Evolutionary conservation across 2,888 invertebrate species (phyloP), one percentile per base, ranked within the genome.

Genomic region (Noctua janthina): DNA sequence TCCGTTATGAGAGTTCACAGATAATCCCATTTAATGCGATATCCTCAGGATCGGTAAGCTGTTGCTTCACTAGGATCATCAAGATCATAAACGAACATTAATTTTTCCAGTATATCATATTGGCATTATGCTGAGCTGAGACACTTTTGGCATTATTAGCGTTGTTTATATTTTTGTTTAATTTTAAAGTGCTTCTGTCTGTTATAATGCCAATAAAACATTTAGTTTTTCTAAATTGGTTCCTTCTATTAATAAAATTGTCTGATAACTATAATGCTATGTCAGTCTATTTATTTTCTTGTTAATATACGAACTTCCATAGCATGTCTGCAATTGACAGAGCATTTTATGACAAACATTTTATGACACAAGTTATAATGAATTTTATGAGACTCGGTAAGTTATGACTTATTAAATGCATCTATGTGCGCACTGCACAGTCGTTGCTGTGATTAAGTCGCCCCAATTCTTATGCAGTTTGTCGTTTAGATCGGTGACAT

Each of bases 381-480:
- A 68, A 68, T 68, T 68, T 46, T 68, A 68, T 46, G 46, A 68
- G 68, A 54, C 13, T 49, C 35, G 10, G 20, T 79, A 69, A 82
- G 23, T 62, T 82, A 70, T 62, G 66, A 46, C 51, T 76, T 75
- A 76, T 84, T 62, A 74, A 83, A 67, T 79, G 69, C 81, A 75
- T 67, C 59, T 71, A 68, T 77, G 67, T 68, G 66, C 8, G 17
- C 35, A 15, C 5, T 66, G 64, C 59, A 79, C 64, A 78, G 59
- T 74, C 13, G 39, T 46, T 62, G 70, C 71, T 76, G 71, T 67
- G 79, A 83, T 74, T 72, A 77, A 76, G 87, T 79, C 87, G 92
- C 75, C 90, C 91, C 86, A 88, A 90, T 91, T 93, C 86, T 82
- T 78, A 86, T 88, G 87, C 59, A 79, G 86, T 88, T 90, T 89